Evolutionary conservation across 92 coral and sea anemone species (phyloP).

Genomic region (Siderastrea siderea): DNA sequence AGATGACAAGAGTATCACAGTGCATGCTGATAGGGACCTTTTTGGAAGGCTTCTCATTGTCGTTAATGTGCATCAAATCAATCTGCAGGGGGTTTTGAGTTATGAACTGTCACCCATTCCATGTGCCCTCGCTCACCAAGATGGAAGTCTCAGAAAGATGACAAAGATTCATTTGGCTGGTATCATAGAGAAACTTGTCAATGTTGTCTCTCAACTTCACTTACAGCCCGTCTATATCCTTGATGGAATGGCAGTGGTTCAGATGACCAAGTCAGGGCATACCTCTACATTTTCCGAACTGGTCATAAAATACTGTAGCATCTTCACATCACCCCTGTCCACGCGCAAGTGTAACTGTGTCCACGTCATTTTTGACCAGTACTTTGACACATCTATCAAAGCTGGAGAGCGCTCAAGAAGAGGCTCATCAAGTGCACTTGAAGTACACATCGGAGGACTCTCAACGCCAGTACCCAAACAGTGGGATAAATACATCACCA

Average conservation of each 20-base stretch:
- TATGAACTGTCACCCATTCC: conserved; percentile 58
- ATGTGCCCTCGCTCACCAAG: conserved; percentile 48
- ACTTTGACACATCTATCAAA: conserved; percentile 40
- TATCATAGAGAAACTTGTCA: conserved; percentile 24
- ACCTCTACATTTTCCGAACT: conserved; percentile 50
- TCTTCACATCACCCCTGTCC: conserved; percentile 25
- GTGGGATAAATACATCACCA: conserved; percentile 24
- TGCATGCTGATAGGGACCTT: conserved; percentile 5
- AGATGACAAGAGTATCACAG: conserved; percentile 20
- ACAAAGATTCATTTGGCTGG: conserved; percentile 21
- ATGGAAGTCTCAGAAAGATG: conserved; percentile 37
- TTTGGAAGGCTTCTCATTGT: conserved; percentile 34
- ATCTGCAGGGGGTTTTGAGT: conserved; percentile 15
- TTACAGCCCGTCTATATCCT: conserved; percentile 20
- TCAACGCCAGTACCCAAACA: conserved; percentile 69
- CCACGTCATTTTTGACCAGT: conserved; percentile 35
- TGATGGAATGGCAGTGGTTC: conserved; percentile 42
- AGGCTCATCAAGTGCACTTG: conserved; percentile 40
- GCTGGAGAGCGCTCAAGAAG: conserved; percentile 46
- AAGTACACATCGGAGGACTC: conserved; percentile 35
- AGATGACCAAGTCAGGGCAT: conserved; percentile 41
- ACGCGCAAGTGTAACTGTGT: conserved; percentile 7
- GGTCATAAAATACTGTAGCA: conserved; percentile 25
- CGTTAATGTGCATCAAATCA: conserved; percentile 19
- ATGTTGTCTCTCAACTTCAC: conserved; percentile 31